Evolutionary conservation across 2,797 vertebrate species (phyloP), one percentile per base, ranked within the genome.

Genomic region (Pipistrellus pipistrellus): DNA sequence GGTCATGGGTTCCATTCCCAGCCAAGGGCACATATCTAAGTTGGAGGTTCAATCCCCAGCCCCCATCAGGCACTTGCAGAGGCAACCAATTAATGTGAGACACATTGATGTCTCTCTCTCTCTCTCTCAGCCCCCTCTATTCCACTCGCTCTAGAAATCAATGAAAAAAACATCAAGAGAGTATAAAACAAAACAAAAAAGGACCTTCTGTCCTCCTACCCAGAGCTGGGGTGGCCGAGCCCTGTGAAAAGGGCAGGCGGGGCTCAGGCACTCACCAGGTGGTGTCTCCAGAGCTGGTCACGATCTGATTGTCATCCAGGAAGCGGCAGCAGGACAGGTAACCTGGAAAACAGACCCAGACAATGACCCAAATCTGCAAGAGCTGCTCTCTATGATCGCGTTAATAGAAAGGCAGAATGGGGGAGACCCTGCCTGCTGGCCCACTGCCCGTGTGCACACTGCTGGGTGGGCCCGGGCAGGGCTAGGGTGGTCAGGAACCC

Each of bases 271-370:
- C 99, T 99, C 97, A 99, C 99, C 99, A 99, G 98, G 98, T 99
- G 98, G 99, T 99, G 98, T 99, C 99, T 92, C 99, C 99, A 98
- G 99, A 99, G 98, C 99, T 99, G 96, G 99, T 99, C 97, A 99
- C 99, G 64, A 99, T 99, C 98, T 99, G 99, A 98, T 99, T 99
- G 98, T 99, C 99, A 97, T 99, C 99, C 98, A 99, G 98, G 98
- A 99, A 99, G 97, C 99, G 99, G 99, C 99, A 99, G 98, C 99
- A 99, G 97, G 99, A 99, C 98, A 99, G 98, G 98, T 99, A 99
- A 97, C 99, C 99, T 99, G 97, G 76, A 88, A 97, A 8, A 95
- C 57, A 91, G 48, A 80, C 2, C 13, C 9, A 25, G 21, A 53
- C 38, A 35, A 75, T 71, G 51, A 83, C 44, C 82, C 10, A 20